Base-by-base conservation (phyloP, 2,113 vertebrate species). In the Saccopteryx bilineata region DNA sequence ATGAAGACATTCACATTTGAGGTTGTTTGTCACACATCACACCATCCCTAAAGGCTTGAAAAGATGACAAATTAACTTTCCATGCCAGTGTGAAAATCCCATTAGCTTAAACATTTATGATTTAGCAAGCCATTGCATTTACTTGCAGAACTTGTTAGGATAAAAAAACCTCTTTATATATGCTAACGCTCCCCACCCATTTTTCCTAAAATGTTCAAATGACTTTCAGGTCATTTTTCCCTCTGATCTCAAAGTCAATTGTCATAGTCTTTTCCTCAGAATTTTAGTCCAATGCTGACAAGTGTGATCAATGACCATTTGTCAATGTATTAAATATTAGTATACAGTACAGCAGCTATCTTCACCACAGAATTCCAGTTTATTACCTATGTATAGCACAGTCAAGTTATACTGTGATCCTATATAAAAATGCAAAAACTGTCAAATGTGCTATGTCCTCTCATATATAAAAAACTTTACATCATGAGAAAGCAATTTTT, bases 321-420 rank as follows among this genome's bases (percentile, higher is more conserved):
- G 58, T 91, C 93, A 95, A 68, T 93, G 92, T 97, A 94, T 96
- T 95, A 96, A 97, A 94, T 86, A 95, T 78, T 95, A 58, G 46
- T 92, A 94, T 89, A 96, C 17, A 96, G 54, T 95, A 96, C 48
- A 97, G 96, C 90, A 98, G 97, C 97, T 97, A 97, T 96, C 96
- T 93, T 98, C 92, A 96, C 97, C 95, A 97, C 97, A 97, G 93
- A 98, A 96, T 98, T 98, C 98, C 98, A 98, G 98, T 98, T 98
- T 98, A 82, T 97, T 97, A 97, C 84, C 86, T 90, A 65, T 80
- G 96, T 93, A 66, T 74, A 82, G 93, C 97, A 98, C 91, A 98
- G 96, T 94, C 97, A 97, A 48, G 92, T 63, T 28, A 81, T 97
- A 95, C 94, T 96, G 75, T 96, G 74, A 48, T 96, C 88, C 90